phyloP scores from a whole-genome alignment of 1,140 invertebrate species.

The Trichonephila clavipes region DNA sequence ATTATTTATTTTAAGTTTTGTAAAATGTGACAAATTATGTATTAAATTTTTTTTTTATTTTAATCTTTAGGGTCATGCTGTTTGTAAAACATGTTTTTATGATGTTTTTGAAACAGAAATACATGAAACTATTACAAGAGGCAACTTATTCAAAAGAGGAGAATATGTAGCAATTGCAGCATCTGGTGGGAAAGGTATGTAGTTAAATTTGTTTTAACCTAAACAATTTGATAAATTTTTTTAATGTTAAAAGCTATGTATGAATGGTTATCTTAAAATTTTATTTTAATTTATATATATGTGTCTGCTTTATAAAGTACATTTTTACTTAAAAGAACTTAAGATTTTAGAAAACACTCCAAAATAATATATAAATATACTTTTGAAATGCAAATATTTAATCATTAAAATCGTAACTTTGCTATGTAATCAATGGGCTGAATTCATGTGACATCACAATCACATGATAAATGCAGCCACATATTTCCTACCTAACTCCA shows the following conservation, averaged over 20 bases:
- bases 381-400: not conserved
- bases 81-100: conserved; percentile 98
- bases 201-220: too few relatives aligned
- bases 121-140: conserved; percentile 94
- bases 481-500: too few relatives aligned
- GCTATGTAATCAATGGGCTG: not conserved
- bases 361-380: too few relatives aligned
- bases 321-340: too few relatives aligned
- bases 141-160: conserved; percentile 91
- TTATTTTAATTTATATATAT: too few relatives aligned
- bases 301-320: too few relatives aligned
- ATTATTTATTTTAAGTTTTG: too few relatives aligned
- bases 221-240: not conserved
- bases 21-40: not conserved
- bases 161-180: conserved; percentile 97
- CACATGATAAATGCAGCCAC: not conserved
- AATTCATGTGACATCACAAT: not conserved
- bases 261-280: not conserved
- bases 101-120: conserved; percentile 97
- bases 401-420: not conserved
- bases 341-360: too few relatives aligned
- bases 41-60: not conserved
- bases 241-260: not conserved
- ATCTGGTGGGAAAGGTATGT: conserved; percentile 93
- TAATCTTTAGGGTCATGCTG: conserved; percentile 86